Evolutionary conservation across 1,140 invertebrate genomes (phyloP), one percentile per base, ranked within the genome.

Genomic region (Leucophenga varia): DNA sequence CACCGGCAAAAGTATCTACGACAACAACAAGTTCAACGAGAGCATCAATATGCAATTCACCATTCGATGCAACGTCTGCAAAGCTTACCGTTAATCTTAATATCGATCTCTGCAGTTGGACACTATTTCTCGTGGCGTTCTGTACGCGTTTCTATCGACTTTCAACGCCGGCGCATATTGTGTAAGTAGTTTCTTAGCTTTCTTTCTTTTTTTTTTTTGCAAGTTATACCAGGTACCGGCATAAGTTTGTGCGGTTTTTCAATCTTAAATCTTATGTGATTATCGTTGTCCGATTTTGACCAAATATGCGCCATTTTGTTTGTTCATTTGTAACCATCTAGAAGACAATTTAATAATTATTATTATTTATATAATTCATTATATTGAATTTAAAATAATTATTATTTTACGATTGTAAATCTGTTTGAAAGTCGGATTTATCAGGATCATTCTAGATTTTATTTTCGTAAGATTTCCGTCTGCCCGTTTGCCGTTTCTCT

Each of bases 131-230:
- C 21, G 53, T 85, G 47, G 87, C 85, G 32, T 70, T 94, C 39
- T 64, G 79, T 6, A 93, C 90, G 21, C 80, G 93, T 54, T 82
- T 95, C 64, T 93, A 93, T 77, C 84, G 83, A 58, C 77, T 97
- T 25, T 85, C 90, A 57, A 83, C 91, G 70, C 93, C 94, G 4
- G 80, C 80, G 35, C 86, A 88, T 78, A 90, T 96, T 67, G 93
- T 97, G 92, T 95, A 85, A 87, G 90, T 85, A 35, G 13, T 9
- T 32, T n/a, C 36, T 16, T 28, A 44, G 37, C 40, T 31, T 28
- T 43, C 32, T 32, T 34, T 43, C 16, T 19, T 31, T 43, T 43
- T 42, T 22, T 42, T 18, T 16, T 35, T 35, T 6, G 34, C 12
- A 35, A 10, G 6, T 35, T 5, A 16, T 5, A 13, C 14, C 12